Base-by-base conservation (phyloP, 2,113 vertebrate species). In the Motacilla tschutschensis region DNA sequence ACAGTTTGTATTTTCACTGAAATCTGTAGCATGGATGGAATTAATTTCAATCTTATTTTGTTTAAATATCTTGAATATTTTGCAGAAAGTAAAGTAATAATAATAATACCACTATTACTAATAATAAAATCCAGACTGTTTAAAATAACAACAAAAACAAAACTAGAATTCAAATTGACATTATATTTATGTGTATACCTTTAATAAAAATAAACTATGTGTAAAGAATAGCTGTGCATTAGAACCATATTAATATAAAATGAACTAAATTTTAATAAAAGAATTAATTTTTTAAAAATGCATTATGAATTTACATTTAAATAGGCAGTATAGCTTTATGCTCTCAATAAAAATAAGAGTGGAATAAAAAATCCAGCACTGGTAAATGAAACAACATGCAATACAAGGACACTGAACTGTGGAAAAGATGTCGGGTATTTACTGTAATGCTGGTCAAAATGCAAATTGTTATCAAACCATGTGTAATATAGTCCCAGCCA, bases 221-320 rank as follows among this genome's bases (percentile, higher is more conserved):
- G 5, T 67, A n/a, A 91, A 66, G 35, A 87, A 63, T 38, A n/a
- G 29, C 14, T 86, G 48, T 79, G 24, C 17, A 29, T 86, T 46
- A 21, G n/a, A 87, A 21, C 8, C 7, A 36, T 57, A 26, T 31
- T 31, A 5, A 43, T 31, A 65, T 43, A 57, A 83, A 64, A 48
- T 38, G 3, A 58, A 70, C 15, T 28, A 74, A 72, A 60, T 55
- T 70, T 83, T 72, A 63, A 72, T 15, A 46, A 65, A 46, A 29
- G 2, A 57, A 75, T 14, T 35, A 74, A 75, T 26, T 47, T 63
- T 80, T 71, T 0, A 17, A 70, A 80, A 85, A 54, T 54, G 2
- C 11, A 28, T 41, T 74, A 40, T 55, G 11, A 31, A 41, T 93
- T 94, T 86, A 10, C 84, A 72, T 85, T 87, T 85, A 86, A 93